Conservation (phyloP, 2,797 vertebrate genomes). For the Lateolabrax maculatus region DNA sequence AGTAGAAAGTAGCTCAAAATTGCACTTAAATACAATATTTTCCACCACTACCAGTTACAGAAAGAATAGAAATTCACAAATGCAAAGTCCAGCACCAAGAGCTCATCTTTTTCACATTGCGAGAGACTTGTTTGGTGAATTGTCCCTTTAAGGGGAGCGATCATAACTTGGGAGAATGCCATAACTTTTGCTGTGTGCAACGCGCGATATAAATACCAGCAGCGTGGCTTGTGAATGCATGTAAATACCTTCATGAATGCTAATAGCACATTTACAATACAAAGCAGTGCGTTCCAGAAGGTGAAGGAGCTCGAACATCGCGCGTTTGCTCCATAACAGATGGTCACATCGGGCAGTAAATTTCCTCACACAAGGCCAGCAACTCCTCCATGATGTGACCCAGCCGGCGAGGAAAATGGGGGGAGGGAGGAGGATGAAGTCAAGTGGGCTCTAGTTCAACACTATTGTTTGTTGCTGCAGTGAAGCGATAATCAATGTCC, state of each 20-base stretch:
- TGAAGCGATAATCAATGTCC: conserved; percentile 57
- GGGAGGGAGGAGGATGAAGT: conserved; percentile 53
- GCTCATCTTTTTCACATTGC: neutral
- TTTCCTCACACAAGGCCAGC: conserved; percentile 73
- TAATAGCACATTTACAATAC: conserved; percentile 79
- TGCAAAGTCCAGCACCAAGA: neutral
- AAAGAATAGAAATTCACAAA: neutral
- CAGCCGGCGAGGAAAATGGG: conserved; percentile 34
- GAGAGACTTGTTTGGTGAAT: neutral
- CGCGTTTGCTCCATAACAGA: conserved; percentile 75
- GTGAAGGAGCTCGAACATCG: conserved; percentile 63
- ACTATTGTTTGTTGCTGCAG: conserved; percentile 41
- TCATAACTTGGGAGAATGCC: conserved; percentile 35
- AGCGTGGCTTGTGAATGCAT: conserved; percentile 74
- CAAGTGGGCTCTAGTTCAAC: conserved; percentile 54
- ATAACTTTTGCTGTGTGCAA: conserved; percentile 52
- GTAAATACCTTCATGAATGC: conserved; percentile 87
- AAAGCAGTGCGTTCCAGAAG: conserved; percentile 62
- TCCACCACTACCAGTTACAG: neutral
- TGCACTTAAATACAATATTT: no score
- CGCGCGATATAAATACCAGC: conserved; percentile 63
- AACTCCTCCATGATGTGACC: conserved; percentile 66
- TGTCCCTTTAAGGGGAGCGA: conserved; percentile 37
- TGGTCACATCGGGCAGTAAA: conserved; percentile 77
- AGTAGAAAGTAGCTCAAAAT: no score